Evolutionary conservation across 2,888 invertebrate genomes (phyloP), one percentile per base, ranked within the genome.

Genomic region (Epistrophella euchroma): DNA sequence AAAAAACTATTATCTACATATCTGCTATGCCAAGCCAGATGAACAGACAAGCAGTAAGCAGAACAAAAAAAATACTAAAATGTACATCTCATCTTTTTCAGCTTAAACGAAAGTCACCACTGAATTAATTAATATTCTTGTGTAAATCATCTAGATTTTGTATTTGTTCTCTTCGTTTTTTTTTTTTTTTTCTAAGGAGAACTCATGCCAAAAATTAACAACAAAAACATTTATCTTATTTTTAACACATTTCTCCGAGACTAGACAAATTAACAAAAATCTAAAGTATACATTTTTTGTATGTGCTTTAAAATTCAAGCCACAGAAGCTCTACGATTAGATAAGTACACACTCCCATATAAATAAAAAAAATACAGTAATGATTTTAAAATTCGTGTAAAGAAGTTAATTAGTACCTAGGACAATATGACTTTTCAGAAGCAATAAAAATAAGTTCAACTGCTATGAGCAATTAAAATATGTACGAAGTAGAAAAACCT

Each of bases 61-160:
- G n/a, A n/a, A n/a, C n/a, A 55, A 35, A 17, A 32, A 56, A n/a
- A 15, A n/a, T 56, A 17, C 11, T 19, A 60, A 60, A 58, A 10
- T 45, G 9, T 22, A 17, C n/a, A 43, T 64, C 43, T 37, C 52
- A 75, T 73, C 17, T 22, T 47, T 22, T 28, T 35, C 35, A 22
- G 35, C 56, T 73, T 50, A 37, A 56, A 66, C 22, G 11, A 58
- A 73, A 50, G 28, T 52, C 58, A 52, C 77, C 55, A 55, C 58
- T 50, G 35, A 64, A 68, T 37, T 19, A 66, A 78, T 72, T 47
- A 71, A 62, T 45, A 52, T 62, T 60, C 60, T 28, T 40, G 52
- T 52, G 76, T 56, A 37, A 72, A 77, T 52, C 70, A 77, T 40
- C 37, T 52, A 10, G 4, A 70, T 37, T 35, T 52, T 22, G 25